phyloP scores from a whole-genome alignment of 2,113 vertebrate species.

The Callipepla squamata region DNA sequence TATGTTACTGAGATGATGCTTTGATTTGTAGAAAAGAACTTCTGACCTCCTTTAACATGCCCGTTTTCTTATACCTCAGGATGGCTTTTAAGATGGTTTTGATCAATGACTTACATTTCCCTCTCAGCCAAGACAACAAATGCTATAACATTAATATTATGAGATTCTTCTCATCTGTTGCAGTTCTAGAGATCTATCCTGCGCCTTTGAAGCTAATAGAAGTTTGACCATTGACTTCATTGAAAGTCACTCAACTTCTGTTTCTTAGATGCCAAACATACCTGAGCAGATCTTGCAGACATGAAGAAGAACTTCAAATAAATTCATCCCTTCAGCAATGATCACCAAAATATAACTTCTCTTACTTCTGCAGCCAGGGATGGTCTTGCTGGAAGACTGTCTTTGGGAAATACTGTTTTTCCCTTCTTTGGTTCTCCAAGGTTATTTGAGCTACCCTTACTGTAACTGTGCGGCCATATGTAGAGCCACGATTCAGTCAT shows the following conservation, averaged over 20 bases:
- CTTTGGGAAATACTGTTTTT: not conserved
- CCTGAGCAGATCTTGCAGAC: conserved; percentile 5
- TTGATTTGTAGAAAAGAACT: not conserved
- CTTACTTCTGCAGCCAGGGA: not conserved
- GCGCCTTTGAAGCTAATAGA: not conserved
- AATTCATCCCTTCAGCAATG: not conserved
- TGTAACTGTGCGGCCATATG: not conserved
- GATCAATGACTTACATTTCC: not conserved
- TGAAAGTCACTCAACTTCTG: conserved; percentile 10
- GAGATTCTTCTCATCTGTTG: not conserved
- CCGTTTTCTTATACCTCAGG: not conserved
- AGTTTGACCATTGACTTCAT: not conserved
- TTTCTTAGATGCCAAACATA: conserved; percentile 16
- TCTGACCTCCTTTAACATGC: not conserved
- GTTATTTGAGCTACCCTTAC: not conserved
- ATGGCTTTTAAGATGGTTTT: not conserved
- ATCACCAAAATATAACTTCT: not conserved
- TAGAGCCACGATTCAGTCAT: not conserved
- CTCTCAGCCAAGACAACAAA: conserved; percentile 17
- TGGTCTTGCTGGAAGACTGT: not conserved
- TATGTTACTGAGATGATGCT: not conserved
- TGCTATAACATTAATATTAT: not conserved
- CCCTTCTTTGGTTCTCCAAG: not conserved
- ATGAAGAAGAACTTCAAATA: not conserved
- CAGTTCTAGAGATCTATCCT: not conserved